Evolutionary conservation across 2,797 vertebrate species (phyloP).

Genomic region (Chiloscyllium punctatum): DNA sequence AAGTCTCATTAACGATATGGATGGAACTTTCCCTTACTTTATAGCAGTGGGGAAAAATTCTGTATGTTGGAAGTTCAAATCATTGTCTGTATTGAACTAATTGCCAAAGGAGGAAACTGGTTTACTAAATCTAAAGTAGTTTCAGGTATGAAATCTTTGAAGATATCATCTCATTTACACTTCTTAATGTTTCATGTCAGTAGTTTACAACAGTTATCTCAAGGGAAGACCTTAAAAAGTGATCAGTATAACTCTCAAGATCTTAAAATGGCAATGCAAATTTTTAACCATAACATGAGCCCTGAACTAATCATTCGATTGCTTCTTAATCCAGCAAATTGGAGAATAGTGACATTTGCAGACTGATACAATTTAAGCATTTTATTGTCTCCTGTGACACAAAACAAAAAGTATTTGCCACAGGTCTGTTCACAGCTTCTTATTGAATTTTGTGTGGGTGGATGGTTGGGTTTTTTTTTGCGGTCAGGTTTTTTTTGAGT

Average conservation of each 20-base stretch:
- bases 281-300: background rate
- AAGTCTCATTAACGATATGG: background rate
- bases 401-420: constrained; percentile 21
- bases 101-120: background rate
- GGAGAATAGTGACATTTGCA: constrained; percentile 23
- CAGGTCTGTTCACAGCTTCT: background rate
- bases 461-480: constrained; percentile 18
- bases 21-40: background rate
- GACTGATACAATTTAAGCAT: constrained; percentile 10
- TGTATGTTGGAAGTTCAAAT: background rate
- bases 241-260: background rate
- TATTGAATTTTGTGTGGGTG: background rate
- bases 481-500: constrained; percentile 26
- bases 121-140: background rate
- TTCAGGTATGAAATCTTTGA: background rate
- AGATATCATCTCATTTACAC: background rate
- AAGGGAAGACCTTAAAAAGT: background rate
- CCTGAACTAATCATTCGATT: constrained; percentile 4
- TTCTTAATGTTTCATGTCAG: background rate
- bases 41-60: background rate
- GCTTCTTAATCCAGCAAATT: background rate
- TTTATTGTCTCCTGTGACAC: constrained; percentile 17
- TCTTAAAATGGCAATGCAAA: background rate
- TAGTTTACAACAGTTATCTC: background rate
- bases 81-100: background rate